Base-by-base conservation (phyloP, 2,888 invertebrate species). In the Falcaria lacertinaria region DNA sequence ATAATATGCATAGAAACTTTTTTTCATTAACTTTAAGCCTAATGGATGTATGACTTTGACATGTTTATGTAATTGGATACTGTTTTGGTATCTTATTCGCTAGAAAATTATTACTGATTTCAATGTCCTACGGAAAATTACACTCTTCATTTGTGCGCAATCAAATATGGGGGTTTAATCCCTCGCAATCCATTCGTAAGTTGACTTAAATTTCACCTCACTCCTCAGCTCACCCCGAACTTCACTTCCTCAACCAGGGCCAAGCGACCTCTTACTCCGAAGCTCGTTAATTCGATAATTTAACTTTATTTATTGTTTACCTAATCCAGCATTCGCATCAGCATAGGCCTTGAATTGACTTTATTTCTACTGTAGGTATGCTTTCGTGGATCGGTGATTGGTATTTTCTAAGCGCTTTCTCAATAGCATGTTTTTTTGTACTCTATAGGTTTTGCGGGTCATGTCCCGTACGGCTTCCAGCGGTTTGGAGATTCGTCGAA, bases 401-500 rank as follows among this genome's bases (percentile, higher is more conserved):
- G n/a, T n/a, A n/a, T n/a, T n/a, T n/a, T n/a, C n/a, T n/a, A n/a
- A n/a, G n/a, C 19, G 19, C 19, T 11, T 28, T 28, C 2, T 11
- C 1, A 28, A 28, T 11, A 13, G 13, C 25, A 39, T 33, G 42
- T 22, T 28, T 28, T 14, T 42, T 42, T 19, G 48, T 47, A 48
- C 17, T 47, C 67, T 61, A 28, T 51, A 93, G 93, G 93, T 62
- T 93, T 91, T 68, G 79, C 91, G 33, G 93, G 93, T 32, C 93
- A 93, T 64, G 90, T 93, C 33, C 93, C 93, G 0, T 93, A 92
- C 52, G 93, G 92, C 34, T 91, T 91, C 66, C 89, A 90, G 50
- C 87, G 92, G 15, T 93, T 92, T 64, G 93, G 93, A 4, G 91
- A 92, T 56, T 82, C 91, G 1, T 91, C 91, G 48, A 91, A 93